Evolutionary conservation across 2,888 invertebrate genomes (phyloP), one percentile per base, ranked within the genome.

Genomic region (Micoletzkya japonica): DNA sequence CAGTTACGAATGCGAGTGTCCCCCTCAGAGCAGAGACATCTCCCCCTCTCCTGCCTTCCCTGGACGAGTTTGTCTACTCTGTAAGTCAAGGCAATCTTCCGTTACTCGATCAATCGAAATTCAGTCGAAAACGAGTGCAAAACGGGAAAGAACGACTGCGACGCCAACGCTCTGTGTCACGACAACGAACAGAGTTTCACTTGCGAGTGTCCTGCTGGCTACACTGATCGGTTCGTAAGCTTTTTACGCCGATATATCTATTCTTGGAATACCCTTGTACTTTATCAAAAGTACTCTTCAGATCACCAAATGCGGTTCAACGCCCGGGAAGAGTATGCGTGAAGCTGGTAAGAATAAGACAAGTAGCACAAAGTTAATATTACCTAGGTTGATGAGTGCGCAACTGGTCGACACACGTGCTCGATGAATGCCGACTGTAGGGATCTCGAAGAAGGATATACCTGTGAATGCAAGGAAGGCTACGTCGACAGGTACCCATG

Each of bases 381-480:
- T n/a, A n/a, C 57, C 32, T 20, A 75, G 75, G 73, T 83, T 4
- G 81, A 85, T 67, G 85, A 85, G 70, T 85, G 85, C 67, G 69
- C 72, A 28, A 74, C 76, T 44, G 76, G 75, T 32, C 74, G 79
- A 28, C 83, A 85, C 68, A 85, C 82, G 1, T 85, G 85, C 73
- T 77, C 77, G n/a, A 71, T 76, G n/a, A 78, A 85, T 34, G 85
- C 85, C 6, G 81, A 82, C 26, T 85, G 85, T 59, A 78, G 85
- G 17, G 85, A 85, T 57, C 73, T 85, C 39, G 84, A 85, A 56
- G 59, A 63, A 54, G 83, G 85, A 34, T 85, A 85, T 74, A 84
- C 83, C 10, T 85, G 85, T 72, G 85, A 85, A 71, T 85, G 85
- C 76, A 78, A 78, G 63, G 81, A 83, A 30, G 85, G 85, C 32